Evolutionary conservation across 2,888 invertebrate species (phyloP), one percentile per base, ranked within the genome.

Genomic region (Ophioninae sp.): DNA sequence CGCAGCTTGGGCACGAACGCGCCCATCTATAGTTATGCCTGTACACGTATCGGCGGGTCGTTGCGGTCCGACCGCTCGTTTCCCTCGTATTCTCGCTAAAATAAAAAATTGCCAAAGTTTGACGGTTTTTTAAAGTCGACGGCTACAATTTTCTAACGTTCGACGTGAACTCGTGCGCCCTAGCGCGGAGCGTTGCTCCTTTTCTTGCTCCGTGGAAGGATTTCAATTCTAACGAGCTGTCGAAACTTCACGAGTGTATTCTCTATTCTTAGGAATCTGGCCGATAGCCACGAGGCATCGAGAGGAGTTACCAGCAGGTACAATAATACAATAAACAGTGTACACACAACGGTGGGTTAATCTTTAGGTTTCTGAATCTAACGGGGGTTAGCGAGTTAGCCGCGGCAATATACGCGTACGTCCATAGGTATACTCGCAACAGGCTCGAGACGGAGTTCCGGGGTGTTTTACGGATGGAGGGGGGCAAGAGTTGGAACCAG

Each of bases 311-410:
- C 56, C 30, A 65, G 67, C 75, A 81, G 74, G 72, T 81, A 74
- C 72, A 79, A 81, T 84, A 79, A 81, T 84, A 81, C 68, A 68
- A 61, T 78, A 61, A 50, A 72, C 70, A 62, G 56, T 70, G 75
- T 76, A 79, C 68, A 69, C 61, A 69, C 61, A 77, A 77, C 72
- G 57, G 64, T 64, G 61, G 65, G 77, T 75, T 74, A 78, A 81
- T 76, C 79, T 79, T 79, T 73, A 76, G 75, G 82, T 82, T 82
- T 39, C 76, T 84, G 84, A 82, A 84, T 84, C 82, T 74, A 84
- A 84, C 84, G 82, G 77, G 68, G 78, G 78, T 79, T 82, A 82
- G 82, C 82, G 82, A 84, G 84, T 82, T 84, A 72, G 84, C 78
- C 67, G 44, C 56, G 30, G 7, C 73, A 68, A 61, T 67, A 67